Percentiles rank a stretch among this genome's conserved stretches.
Conservation (phyloP, 1,140 invertebrate genomes). For the Euura saliciscinereae region DNA sequence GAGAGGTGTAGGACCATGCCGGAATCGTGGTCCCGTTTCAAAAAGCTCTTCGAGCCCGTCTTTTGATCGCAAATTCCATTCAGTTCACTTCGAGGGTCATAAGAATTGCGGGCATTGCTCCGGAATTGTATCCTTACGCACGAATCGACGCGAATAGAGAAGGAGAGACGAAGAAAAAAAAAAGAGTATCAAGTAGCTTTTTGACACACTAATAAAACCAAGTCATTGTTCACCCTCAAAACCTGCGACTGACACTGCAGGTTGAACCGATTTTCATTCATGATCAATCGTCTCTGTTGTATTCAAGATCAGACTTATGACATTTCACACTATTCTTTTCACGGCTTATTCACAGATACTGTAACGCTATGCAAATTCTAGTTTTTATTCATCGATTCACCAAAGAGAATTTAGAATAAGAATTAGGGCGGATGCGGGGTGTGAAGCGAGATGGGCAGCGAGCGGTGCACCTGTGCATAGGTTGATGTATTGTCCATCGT, state of each 20-base stretch:
- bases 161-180: background rate
- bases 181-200: background rate
- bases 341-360: too few relatives aligned
- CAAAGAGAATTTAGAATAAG: too few relatives aligned
- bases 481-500: constrained; percentile 13
- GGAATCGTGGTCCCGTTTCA: background rate
- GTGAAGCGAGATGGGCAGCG: constrained; percentile 8
- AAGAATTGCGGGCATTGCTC: constrained; percentile 1
- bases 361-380: too few relatives aligned
- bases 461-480: constrained; percentile 23
- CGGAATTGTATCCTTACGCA: background rate
- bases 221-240: background rate
- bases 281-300: too few relatives aligned
- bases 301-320: too few relatives aligned
- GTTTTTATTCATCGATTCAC: too few relatives aligned
- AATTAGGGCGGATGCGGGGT: too few relatives aligned
- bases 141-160: background rate
- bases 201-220: background rate
- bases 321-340: too few relatives aligned
- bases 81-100: background rate
- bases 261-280: background rate
- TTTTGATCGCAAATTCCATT: constrained; percentile 4
- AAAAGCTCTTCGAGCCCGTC: background rate
- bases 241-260: background rate
- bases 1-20: background rate